Percentiles rank a stretch among this genome's conserved stretches.
Evolutionary conservation across 2,113 vertebrate species (phyloP).

Genomic region (Anarhynchus alexandrinus): DNA sequence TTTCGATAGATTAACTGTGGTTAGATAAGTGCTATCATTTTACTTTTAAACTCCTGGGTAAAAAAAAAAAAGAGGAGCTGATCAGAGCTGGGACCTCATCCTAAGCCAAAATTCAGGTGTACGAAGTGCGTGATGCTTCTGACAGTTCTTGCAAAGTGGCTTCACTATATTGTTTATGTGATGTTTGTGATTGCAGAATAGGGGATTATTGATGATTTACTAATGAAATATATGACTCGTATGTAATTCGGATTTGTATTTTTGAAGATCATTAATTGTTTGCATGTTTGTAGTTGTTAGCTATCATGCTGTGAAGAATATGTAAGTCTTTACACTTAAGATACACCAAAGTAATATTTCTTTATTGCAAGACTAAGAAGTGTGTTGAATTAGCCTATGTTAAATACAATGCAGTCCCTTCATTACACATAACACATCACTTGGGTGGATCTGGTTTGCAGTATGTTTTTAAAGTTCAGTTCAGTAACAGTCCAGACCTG

Average conservation of each 20-base stretch:
- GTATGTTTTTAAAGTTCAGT: not conserved
- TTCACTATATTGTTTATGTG: not conserved
- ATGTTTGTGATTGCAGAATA: not conserved
- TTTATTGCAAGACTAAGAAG: not conserved
- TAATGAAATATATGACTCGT: not conserved
- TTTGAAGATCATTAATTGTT: not conserved
- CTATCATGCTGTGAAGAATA: not conserved
- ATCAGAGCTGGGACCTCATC: not conserved
- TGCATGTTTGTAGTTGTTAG: not conserved
- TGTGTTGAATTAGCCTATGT: not conserved
- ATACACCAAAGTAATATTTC: not conserved
- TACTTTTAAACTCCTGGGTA: not conserved
- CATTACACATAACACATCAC: not conserved
- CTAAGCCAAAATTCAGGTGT: not conserved
- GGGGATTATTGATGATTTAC: not conserved
- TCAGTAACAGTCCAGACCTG: not conserved
- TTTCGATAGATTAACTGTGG: not conserved
- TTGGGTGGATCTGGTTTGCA: not conserved
- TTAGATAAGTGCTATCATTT: not conserved
- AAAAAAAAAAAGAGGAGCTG: not conserved
- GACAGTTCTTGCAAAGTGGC: not conserved
- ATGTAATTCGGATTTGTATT: not conserved
- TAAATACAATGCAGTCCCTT: not conserved
- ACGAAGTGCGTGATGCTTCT: not conserved
- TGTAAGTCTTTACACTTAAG: not conserved